Base-by-base conservation (phyloP, 2,113 vertebrate species). In the Circaetus cinerascens region DNA sequence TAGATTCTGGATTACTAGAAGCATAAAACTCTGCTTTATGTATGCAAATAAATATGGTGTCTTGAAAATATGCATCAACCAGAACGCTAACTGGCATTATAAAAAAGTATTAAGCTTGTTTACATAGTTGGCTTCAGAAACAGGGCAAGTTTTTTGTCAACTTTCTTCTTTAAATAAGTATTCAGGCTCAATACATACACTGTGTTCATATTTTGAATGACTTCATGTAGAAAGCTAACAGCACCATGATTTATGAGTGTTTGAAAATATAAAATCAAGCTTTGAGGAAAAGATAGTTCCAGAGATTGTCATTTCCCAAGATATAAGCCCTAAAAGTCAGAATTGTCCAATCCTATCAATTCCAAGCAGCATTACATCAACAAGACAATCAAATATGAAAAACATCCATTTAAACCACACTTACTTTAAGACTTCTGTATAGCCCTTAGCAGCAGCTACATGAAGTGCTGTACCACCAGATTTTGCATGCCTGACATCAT, bases 341-440 rank as follows among this genome's bases (percentile, higher is more conserved):
- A 23, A 73, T 18, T 10, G 9, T 53, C 66, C 56, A 56, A 71
- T 34, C 9, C 15, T 71, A 77, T 69, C 71, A 55, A 81, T 56
- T 67, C 22, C 34, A 95, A 90, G 55, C 11, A 57, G 8, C 45
- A 71, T 82, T 62, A 57, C 29, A 43, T 25, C 55, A 88, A 45
- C 26, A 66, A 66, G 59, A 68, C 15, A 63, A 86, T 26, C 75
- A 62, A 90, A 71, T 14, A 93, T 7, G 15, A 41, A 95, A 45
- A 94, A 50, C 11, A 16, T 20, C n/a, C 45, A 38, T 71, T 57
- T 80, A 71, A 96, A 81, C 8, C 64, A 68, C 40, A 98, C 99
- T 98, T 98, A 99, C 99, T 99, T 99, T 99, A 99, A 99, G 98
- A 99, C 99, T 98, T 99, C 99, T 3, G 99, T 98, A 95, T 99